Evolutionary conservation across 35 echinoderm and acorn worm genomes (phyloP), one percentile per base, ranked within the genome.

Genomic region (Patiria miniata): DNA sequence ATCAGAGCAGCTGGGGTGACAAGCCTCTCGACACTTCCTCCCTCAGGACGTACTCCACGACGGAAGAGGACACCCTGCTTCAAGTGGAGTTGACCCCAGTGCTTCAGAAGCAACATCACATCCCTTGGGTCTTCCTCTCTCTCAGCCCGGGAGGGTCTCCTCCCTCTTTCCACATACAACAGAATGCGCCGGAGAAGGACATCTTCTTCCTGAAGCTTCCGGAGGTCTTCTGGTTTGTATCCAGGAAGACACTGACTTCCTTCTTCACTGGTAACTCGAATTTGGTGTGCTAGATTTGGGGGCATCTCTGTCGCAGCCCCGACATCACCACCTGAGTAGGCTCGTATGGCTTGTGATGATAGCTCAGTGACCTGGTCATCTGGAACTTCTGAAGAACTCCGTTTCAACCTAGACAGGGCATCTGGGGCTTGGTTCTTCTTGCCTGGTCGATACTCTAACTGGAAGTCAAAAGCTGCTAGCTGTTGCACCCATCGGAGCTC

Each of bases 401-500:
- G 69, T 39, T 82, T 86, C 6, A 86, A n/a, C 22, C 60, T n/a
- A 16, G n/a, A 68, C 8, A 68, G 79, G 8, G 90, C 81, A 81
- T 96, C 90, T 1, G 83, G 90, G 51, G 88, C 85, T 8, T 26
- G 61, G 78, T 96, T 89, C 1, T 6, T 50, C 28, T 52, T 86
- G 1, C 86, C 94, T 17, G 94, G 34, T 38, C 61, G 47, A 83
- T 96, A 93, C 34, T 86, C 82, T 29, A 92, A 68, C 16, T 44
- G 39, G 54, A 92, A 92, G 32, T 81, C n/a, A n/a, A n/a, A n/a
- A n/a, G n/a, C n/a, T n/a, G n/a, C n/a, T n/a, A n/a, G n/a, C n/a
- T n/a, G n/a, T n/a, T n/a, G 81, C 37, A 42, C 82, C 94, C 94
- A 93, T 8, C 94, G 10, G 2, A 82, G 52, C 40, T 93, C 94